phyloP scores from a whole-genome alignment of 1,140 invertebrate genomes.

The Pseudachorutes palmiensis region DNA sequence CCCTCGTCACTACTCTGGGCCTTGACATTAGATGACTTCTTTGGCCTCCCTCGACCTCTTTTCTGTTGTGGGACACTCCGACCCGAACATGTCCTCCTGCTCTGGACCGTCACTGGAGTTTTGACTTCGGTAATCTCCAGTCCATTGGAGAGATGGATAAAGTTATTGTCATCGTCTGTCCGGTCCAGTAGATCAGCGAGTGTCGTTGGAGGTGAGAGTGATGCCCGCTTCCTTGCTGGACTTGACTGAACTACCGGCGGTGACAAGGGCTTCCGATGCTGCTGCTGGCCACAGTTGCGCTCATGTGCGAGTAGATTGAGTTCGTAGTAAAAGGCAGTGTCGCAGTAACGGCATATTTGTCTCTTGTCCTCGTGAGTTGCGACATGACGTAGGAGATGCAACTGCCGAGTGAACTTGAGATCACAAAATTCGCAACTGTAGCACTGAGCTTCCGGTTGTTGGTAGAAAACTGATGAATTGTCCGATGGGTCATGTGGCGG shows the following conservation, averaged over 20 bases:
- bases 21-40: neutral
- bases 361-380: neutral
- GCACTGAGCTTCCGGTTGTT: neutral
- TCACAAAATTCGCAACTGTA: neutral
- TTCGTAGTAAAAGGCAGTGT: neutral
- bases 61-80: neutral
- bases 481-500: too few species aligned
- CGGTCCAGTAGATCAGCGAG: neutral
- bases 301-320: neutral
- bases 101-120: neutral
- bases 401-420: constrained; percentile 3
- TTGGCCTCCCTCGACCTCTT: neutral
- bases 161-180: neutral
- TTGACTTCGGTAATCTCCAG: neutral
- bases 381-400: constrained; percentile 1
- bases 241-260: neutral
- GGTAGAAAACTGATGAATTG: neutral
- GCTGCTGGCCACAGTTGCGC: neutral
- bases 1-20: neutral
- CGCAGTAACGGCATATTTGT: neutral
- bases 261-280: neutral
- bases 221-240: neutral
- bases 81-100: neutral
- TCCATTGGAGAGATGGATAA: neutral
- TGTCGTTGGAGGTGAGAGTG: neutral